Evolutionary conservation across 53 echinoderm and acorn worm species (phyloP).

Genomic region (Henricia sp.): DNA sequence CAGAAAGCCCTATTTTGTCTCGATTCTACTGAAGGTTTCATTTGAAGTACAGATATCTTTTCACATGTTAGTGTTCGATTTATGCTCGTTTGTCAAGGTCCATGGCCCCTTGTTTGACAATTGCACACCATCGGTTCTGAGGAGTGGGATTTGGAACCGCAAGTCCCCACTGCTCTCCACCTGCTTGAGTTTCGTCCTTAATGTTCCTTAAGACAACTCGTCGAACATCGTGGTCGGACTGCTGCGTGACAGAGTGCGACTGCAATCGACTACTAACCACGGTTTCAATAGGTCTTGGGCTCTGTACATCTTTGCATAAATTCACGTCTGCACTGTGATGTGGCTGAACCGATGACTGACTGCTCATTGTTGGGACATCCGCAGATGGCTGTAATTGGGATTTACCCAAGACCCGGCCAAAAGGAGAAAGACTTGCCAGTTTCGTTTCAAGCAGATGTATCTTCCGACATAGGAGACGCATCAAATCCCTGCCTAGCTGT

Average conservation of each 20-base stretch:
- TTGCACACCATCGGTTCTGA: too few species aligned
- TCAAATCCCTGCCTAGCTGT: too few species aligned
- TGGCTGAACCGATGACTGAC: not conserved
- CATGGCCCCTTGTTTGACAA: too few species aligned
- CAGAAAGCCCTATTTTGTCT: too few species aligned
- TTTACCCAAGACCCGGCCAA: too few species aligned
- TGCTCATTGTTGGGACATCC: not conserved
- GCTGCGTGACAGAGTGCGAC: not conserved
- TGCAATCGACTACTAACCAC: not conserved
- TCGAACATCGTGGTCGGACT: not conserved
- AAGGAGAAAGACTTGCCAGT: not conserved
- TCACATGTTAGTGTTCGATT: too few species aligned
- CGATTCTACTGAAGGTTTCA: too few species aligned
- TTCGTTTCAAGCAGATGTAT: not conserved
- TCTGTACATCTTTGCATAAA: too few species aligned
- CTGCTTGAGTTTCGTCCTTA: not conserved
- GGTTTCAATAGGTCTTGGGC: not conserved
- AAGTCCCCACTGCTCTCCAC: not conserved
- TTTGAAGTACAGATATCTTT: too few species aligned
- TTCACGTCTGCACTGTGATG: not conserved
- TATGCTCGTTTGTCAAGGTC: too few species aligned
- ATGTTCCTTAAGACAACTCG: constrained; percentile 3
- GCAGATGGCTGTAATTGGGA: not conserved
- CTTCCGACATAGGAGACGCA: not conserved
- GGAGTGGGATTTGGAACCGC: not conserved